phyloP scores from a whole-genome alignment of 1,140 invertebrate species.

The Amphibalanus amphitrite region DNA sequence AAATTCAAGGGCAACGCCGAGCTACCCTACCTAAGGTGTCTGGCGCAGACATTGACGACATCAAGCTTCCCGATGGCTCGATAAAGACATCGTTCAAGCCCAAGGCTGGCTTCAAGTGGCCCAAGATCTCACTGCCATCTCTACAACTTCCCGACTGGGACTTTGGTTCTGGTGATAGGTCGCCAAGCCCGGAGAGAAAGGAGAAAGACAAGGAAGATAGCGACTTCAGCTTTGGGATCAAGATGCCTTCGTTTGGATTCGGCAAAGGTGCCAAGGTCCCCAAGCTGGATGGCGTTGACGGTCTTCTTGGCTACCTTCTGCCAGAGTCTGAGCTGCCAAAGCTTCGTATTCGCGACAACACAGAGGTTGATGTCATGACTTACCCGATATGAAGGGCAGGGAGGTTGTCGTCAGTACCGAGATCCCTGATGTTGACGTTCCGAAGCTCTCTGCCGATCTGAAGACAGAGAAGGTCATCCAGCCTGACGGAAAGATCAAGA shows the following conservation, averaged over 20 bases:
- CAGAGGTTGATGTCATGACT: background rate
- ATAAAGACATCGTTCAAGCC: background rate
- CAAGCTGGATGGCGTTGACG: background rate
- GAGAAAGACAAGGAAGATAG: background rate
- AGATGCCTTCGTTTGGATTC: background rate
- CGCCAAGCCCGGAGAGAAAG: background rate
- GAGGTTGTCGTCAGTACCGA: background rate
- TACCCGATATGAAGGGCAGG: background rate
- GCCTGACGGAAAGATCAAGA: no score
- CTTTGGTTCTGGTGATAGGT: background rate
- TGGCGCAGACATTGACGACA: background rate
- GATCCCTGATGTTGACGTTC: background rate
- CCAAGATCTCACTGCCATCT: background rate
- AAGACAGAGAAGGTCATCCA: no score
- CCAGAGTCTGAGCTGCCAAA: background rate
- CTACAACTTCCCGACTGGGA: background rate
- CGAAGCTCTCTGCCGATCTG: background rate
- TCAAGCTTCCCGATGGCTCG: background rate
- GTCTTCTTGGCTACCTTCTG: background rate
- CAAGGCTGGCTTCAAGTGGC: background rate
- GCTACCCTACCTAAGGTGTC: background rate
- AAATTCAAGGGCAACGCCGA: background rate
- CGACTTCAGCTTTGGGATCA: background rate
- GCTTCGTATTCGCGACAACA: background rate
- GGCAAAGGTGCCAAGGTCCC: background rate